Conservation (phyloP, 2,797 vertebrate genomes). For the Phalloptychus januarius region DNA sequence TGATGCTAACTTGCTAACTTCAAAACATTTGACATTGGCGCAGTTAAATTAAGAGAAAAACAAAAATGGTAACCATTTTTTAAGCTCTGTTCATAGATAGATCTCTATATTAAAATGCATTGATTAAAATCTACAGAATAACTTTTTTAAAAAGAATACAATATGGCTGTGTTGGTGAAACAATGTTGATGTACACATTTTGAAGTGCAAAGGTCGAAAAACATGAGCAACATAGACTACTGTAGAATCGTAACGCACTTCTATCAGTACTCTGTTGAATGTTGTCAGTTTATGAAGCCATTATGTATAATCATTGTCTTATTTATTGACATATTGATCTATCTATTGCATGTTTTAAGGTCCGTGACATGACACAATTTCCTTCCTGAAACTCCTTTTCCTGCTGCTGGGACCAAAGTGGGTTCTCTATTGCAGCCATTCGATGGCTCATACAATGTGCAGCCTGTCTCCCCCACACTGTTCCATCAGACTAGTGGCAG, state of each 20-base stretch:
- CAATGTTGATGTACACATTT: background rate
- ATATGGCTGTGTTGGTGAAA: background rate
- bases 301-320: too few species aligned
- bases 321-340: too few species aligned
- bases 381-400: background rate
- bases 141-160: background rate
- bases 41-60: background rate
- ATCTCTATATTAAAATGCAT: background rate
- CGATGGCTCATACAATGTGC: background rate
- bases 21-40: background rate
- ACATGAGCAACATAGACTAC: too few species aligned
- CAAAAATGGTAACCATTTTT: background rate
- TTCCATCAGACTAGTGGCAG: background rate
- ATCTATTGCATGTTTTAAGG: background rate
- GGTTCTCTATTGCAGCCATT: background rate
- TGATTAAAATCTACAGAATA: background rate
- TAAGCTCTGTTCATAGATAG: background rate
- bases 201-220: too few species aligned
- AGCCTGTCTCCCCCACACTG: background rate
- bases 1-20: too few species aligned
- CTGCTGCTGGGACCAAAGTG: background rate
- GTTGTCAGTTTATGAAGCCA: too few species aligned
- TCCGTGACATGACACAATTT: background rate
- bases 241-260: too few species aligned
- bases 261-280: too few species aligned